These are phyloP conservation scores for Triplophysa rosa DNA, from an alignment of 2,113 vertebrate species.

Conservation along the genomic window DNA sequence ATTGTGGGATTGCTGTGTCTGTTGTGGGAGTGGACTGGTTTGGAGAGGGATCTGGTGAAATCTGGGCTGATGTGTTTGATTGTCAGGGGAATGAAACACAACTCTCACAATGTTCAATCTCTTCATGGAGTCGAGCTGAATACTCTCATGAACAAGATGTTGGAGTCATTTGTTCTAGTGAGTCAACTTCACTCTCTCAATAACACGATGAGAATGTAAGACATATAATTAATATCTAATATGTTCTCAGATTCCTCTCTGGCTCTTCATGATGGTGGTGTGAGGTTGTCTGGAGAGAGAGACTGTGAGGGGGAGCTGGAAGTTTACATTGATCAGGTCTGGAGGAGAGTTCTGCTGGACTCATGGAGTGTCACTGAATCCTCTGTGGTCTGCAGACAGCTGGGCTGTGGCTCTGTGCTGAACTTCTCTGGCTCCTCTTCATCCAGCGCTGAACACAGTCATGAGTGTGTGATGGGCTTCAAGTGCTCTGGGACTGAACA, in stretches of 20 bases:
- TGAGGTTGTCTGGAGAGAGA: conserved; percentile 46
- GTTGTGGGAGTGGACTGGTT: conserved; percentile 45
- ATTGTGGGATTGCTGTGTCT: conserved; percentile 53
- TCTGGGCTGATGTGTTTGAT: conserved; percentile 52
- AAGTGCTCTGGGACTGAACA: too few relatives aligned
- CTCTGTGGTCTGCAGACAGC: too few relatives aligned
- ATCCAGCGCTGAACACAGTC: too few relatives aligned
- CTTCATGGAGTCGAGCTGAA: conserved; percentile 56
- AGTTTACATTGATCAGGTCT: too few relatives aligned
- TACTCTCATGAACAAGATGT: conserved; percentile 28
- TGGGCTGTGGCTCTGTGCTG: too few relatives aligned
- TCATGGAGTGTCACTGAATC: too few relatives aligned
- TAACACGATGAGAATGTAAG: not conserved
- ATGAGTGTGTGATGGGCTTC: too few relatives aligned
- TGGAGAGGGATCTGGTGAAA: conserved; percentile 40
- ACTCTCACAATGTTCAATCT: conserved; percentile 45
- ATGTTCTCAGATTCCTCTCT: conserved; percentile 46
- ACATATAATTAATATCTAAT: too few relatives aligned
- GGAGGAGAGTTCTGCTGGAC: too few relatives aligned
- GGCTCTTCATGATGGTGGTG: conserved; percentile 38
- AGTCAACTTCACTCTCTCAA: not conserved
- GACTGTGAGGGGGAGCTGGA: conserved; percentile 45
- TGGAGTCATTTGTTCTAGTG: conserved; percentile 32
- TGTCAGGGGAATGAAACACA: conserved; percentile 53
- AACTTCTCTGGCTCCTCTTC: too few relatives aligned